Base-by-base conservation (phyloP, 2,113 vertebrate genomes). In the Alectura lathami region DNA sequence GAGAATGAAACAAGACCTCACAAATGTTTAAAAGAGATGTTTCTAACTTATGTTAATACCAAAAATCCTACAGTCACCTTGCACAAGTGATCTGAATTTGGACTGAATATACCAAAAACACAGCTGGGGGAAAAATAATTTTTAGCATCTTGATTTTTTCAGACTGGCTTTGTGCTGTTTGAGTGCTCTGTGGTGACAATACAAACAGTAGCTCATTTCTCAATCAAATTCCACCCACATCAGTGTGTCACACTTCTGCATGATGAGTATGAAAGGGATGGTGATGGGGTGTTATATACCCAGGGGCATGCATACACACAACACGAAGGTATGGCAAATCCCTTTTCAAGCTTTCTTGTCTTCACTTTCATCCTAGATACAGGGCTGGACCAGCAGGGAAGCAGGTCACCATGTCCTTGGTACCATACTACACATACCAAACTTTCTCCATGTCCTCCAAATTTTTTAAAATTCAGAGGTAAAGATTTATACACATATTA, bases 151-250 rank as follows among this genome's bases (percentile, higher is more conserved):
- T 79, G 73, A 86, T 89, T 89, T 89, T 94, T 93, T 89, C 68
- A 88, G 83, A 78, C 64, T 0, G 2, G 76, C 70, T 96, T 90
- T 75, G 69, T 77, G 88, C 86, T 91, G 92, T 88, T 24, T 82
- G 81, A 94, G 62, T 78, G 54, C 53, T 91, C 66, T 92, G 91
- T 83, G 92, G 84, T 96, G 95, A 94, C 92, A 95, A 96, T 94
- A 95, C 95, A 92, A 95, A 95, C 88, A 96, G 80, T 84, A 93
- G 76, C 86, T 96, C 96, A 73, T 92, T 97, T 96, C 92, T 94
- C 95, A 88, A 92, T 96, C 94, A 91, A 94, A 97, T 96, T 93
- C 95, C 94, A 94, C 92, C 92, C 95, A 96, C 94, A 92, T 57
- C 69, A 81, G 89, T 89, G 81, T 96, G 96, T 93, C 95, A 93